Conservation (phyloP, 2,113 vertebrate genomes). For the Capreolus pygargus region DNA sequence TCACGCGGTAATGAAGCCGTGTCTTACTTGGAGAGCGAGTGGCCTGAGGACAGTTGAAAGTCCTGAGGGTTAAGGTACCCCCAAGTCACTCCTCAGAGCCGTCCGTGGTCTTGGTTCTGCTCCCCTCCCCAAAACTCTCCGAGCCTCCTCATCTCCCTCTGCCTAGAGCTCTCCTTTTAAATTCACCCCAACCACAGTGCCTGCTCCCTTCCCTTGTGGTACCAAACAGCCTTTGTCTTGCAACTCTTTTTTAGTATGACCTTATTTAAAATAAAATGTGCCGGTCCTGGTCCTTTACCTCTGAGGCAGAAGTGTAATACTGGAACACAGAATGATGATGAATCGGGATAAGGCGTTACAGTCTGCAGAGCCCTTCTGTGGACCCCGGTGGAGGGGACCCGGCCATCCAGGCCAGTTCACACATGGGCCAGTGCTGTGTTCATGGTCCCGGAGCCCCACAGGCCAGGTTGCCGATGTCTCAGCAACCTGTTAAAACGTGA, state of each 20-base stretch:
- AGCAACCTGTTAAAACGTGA: neutral
- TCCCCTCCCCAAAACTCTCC: neutral
- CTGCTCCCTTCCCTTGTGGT: neutral
- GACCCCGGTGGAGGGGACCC: neutral
- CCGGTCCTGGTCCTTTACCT: neutral
- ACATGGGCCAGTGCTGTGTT: fast-evolving
- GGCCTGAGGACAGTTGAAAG: neutral
- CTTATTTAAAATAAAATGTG: neutral
- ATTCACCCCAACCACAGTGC: neutral
- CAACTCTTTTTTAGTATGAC: neutral
- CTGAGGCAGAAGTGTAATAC: neutral
- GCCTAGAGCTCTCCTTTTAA: neutral
- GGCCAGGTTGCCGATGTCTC: neutral
- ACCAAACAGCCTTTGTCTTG: neutral
- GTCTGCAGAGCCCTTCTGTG: neutral
- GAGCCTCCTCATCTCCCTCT: neutral
- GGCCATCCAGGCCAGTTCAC: fast-evolving
- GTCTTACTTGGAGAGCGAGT: neutral
- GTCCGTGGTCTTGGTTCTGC: fast-evolving
- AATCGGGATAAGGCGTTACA: neutral
- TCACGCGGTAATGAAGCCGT: neutral
- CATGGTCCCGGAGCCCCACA: too few species aligned
- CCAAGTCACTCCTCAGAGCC: neutral
- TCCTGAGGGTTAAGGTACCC: neutral
- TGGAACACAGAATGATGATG: fast-evolving